Base-by-base conservation (phyloP, 2,797 vertebrate genomes). In the Scomberomorus guttatus region DNA sequence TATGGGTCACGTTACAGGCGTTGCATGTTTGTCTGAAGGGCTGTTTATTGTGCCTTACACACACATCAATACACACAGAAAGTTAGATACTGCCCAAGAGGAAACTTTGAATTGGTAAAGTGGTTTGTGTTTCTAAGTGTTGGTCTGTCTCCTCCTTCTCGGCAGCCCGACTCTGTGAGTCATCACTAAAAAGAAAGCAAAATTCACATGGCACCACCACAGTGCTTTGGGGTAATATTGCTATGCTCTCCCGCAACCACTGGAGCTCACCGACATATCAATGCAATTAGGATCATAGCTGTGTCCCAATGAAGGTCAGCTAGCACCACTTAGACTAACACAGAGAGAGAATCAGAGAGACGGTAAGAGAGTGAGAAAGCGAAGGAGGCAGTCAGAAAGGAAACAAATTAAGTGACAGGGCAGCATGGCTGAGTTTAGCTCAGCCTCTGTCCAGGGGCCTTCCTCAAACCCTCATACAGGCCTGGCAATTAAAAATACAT, bases 401-500 rank as follows among this genome's bases (percentile, higher is more conserved):
- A 90, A 90, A 87, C 90, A 94, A 94, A 93, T 89, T 84, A 95
- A 93, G 81, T 64, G 92, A 89, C 85, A 91, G 88, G 90, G 77
- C 72, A 71, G 81, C 74, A 72, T 86, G 88, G 91, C 89, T 83
- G 82, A 87, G 90, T 92, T 92, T 87, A 85, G 91, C 80, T 77
- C 89, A 88, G 92, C 81, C 82, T 75, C 85, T 93, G 88, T 89
- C 80, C 91, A 89, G 80, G 69, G 81, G 86, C 81, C 57, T 74
- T 87, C 81, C 69, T 78, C 83, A 7, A 91, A 84, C 72, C 79
- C 73, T 75, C 44, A 77, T 54, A 79, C 63, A 85, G 78, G 71
- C 75, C 76, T 60, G 66, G 90, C 93, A 97, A 97, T 97, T 97
- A 97, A 96, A 96, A 98, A 96, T 93, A 94, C 91, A 97, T 90